phyloP scores from a whole-genome alignment of 1,140 invertebrate species.

The Bombus fervidus region DNA sequence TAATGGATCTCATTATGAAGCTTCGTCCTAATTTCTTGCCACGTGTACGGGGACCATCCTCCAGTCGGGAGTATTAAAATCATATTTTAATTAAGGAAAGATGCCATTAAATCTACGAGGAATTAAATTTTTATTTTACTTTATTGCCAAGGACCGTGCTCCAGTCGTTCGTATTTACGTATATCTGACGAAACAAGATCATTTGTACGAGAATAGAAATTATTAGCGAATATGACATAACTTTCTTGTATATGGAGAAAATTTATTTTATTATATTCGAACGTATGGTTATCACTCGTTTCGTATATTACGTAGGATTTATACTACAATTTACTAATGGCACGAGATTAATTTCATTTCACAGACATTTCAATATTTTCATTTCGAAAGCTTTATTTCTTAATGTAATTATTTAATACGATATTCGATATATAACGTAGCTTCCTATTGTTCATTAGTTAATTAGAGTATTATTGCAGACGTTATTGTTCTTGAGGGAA shows the following conservation, averaged over 20 bases:
- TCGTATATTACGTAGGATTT: too few species aligned
- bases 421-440: not conserved
- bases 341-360: not conserved
- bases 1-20: conserved; percentile 16
- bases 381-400: too few species aligned
- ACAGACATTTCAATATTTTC: not conserved
- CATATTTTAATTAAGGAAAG: not conserved
- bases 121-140: not conserved
- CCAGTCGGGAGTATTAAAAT: not conserved
- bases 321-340: not conserved
- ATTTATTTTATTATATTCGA: not conserved
- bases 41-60: not conserved
- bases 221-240: too few species aligned
- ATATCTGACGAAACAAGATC: too few species aligned
- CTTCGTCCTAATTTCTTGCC: conserved; percentile 9
- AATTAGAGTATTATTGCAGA: not conserved
- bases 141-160: not conserved
- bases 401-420: not conserved
- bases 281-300: not conserved
- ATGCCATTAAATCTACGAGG: too few species aligned
- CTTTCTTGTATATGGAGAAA: not conserved
- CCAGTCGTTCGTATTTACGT: not conserved
- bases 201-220: too few species aligned
- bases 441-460: not conserved
- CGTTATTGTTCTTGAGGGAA: not conserved